phyloP scores from a whole-genome alignment of 2,888 invertebrate genomes.

The Ischnura elegans region DNA sequence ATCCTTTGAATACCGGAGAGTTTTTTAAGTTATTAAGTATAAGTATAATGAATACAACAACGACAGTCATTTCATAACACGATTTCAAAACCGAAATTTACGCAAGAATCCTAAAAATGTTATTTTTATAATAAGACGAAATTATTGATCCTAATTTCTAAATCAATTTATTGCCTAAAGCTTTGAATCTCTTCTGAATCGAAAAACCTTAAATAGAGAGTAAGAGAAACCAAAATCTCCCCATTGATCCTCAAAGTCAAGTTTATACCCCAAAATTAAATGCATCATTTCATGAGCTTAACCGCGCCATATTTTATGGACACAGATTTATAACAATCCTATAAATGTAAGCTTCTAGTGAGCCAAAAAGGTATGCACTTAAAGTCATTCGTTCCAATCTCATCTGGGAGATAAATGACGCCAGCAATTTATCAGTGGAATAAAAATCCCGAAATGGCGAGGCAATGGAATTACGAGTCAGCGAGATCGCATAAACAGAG shows the following conservation, averaged over 20 bases:
- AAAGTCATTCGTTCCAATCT: background rate
- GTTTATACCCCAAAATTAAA: too few species aligned
- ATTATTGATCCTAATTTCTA: too few species aligned
- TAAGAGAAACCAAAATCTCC: background rate
- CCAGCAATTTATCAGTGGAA: background rate
- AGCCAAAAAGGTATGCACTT: background rate
- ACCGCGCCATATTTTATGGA: background rate
- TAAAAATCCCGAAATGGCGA: background rate
- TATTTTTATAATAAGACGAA: too few species aligned
- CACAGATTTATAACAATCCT: background rate
- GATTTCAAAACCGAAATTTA: too few species aligned
- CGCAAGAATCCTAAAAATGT: too few species aligned
- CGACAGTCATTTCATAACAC: too few species aligned
- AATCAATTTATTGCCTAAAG: too few species aligned
- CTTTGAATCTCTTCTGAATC: too few species aligned
- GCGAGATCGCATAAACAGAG: background rate
- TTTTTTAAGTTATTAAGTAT: too few species aligned
- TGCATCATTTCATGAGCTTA: background rate
- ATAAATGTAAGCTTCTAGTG: background rate
- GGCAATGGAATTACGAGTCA: background rate
- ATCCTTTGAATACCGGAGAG: too few species aligned
- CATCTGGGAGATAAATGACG: background rate
- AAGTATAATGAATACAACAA: too few species aligned
- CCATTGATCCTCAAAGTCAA: background rate
- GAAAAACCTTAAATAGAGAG: background rate